Evolutionary conservation across 2,888 invertebrate genomes (phyloP).

Genomic region (Dasysyrphus albostriatus): DNA sequence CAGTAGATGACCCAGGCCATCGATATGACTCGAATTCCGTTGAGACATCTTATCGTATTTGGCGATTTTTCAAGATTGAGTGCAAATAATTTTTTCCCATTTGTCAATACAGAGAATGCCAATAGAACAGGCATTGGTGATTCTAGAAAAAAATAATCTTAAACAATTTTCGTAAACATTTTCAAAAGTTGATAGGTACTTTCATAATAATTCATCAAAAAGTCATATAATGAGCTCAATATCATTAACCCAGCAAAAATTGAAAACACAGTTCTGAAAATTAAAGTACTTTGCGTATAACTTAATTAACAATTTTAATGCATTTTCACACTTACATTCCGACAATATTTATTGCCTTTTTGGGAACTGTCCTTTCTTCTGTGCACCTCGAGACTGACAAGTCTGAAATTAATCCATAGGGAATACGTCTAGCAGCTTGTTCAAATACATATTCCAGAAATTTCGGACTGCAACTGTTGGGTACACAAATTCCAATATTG

Average conservation of each 20-base stretch:
- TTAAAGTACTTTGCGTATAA: not conserved
- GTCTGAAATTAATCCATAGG: constrained; percentile 17
- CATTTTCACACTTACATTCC: constrained; percentile 10
- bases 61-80: constrained; percentile 15
- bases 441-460: constrained; percentile 50
- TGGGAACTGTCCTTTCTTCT: not conserved
- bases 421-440: constrained; percentile 9
- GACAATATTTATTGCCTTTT: constrained; percentile 5
- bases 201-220: not conserved
- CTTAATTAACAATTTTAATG: not conserved
- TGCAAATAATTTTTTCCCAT: constrained; percentile 51
- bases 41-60: constrained; percentile 21
- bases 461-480: constrained; percentile 56
- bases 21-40: constrained; percentile 43
- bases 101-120: constrained; percentile 56
- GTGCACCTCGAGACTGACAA: not conserved
- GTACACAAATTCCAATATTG: constrained; percentile 70
- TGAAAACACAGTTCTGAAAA: constrained; percentile 1
- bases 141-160: constrained; percentile 7
- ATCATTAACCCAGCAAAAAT: constrained; percentile 17
- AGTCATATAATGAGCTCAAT: constrained; percentile 18
- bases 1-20: constrained; percentile 49
- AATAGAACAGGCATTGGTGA: constrained; percentile 23
- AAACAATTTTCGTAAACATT: not conserved
- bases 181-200: not conserved